These are phyloP conservation scores for Drymodes brunneopygia DNA, from an alignment of 2,113 vertebrate genomes.

Conservation along the genomic window DNA sequence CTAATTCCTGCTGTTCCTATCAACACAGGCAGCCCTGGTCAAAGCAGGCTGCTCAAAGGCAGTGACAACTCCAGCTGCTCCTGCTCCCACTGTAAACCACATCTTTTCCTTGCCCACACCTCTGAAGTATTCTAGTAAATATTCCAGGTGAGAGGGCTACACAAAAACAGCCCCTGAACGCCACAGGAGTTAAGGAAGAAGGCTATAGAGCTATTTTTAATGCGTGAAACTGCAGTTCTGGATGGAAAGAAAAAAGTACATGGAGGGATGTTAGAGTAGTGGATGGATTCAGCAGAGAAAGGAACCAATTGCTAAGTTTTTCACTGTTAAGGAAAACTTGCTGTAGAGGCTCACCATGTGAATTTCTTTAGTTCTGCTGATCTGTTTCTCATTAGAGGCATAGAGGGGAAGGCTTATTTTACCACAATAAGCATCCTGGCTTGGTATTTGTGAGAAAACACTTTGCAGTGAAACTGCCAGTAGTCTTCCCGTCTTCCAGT, in stretches of 20 bases:
- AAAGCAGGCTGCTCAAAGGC: neutral
- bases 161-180: neutral
- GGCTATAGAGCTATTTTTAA: neutral
- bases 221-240: neutral
- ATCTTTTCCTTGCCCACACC: neutral
- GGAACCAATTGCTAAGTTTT: neutral
- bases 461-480: neutral
- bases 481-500: neutral
- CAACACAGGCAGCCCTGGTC: neutral
- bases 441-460: neutral
- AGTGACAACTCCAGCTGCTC: neutral
- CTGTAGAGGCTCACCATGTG: neutral
- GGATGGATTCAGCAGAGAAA: neutral
- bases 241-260: neutral
- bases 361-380: neutral
- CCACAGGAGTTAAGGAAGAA: neutral
- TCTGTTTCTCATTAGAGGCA: neutral
- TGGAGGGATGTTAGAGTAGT: neutral
- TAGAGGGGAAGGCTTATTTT: neutral
- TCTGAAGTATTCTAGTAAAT: neutral
- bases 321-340: neutral
- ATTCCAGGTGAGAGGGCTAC: accelerated
- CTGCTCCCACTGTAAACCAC: neutral
- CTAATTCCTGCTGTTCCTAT: neutral
- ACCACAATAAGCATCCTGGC: neutral